Percentiles rank a stretch among this genome's conserved stretches.
Evolutionary conservation across 2,888 invertebrate species (phyloP).

Genomic region (Drosophila yooni): DNA sequence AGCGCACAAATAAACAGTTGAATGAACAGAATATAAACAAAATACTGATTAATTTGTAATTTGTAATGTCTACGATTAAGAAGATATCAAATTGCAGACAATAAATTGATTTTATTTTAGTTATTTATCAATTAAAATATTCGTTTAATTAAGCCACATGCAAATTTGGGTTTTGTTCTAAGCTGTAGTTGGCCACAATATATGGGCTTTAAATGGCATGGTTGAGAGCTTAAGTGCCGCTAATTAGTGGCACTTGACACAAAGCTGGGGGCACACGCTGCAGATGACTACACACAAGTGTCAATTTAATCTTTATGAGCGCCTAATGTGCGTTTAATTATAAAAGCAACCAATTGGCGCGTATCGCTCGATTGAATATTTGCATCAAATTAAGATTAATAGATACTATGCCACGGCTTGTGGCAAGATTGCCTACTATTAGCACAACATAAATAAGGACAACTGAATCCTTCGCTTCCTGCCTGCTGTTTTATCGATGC

Average conservation of each 20-base stretch:
- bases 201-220: constrained; percentile 13
- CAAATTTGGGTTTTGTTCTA: neutral
- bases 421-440: constrained; percentile 38
- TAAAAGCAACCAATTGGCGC: constrained; percentile 27
- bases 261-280: constrained; percentile 3
- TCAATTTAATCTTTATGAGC: constrained; percentile 77
- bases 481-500: constrained; percentile 23
- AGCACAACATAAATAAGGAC: constrained; percentile 64
- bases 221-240: constrained; percentile 25
- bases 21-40: neutral
- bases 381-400: constrained; percentile 73
- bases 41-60: neutral
- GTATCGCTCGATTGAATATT: constrained; percentile 69
- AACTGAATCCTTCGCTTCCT: constrained; percentile 29
- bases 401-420: constrained; percentile 19
- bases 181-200: constrained; percentile 21
- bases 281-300: constrained; percentile 35
- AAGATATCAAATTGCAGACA: neutral
- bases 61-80: neutral
- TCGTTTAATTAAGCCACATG: neutral
- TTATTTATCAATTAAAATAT: constrained; percentile 1
- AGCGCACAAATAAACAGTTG: neutral
- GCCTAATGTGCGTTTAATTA: constrained; percentile 73
- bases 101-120: constrained; percentile 6
- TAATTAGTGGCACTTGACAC: constrained; percentile 31